Evolutionary conservation across 2,888 invertebrate genomes (phyloP), one percentile per base, ranked within the genome.

Genomic region (Drosophila kambysellisi): DNA sequence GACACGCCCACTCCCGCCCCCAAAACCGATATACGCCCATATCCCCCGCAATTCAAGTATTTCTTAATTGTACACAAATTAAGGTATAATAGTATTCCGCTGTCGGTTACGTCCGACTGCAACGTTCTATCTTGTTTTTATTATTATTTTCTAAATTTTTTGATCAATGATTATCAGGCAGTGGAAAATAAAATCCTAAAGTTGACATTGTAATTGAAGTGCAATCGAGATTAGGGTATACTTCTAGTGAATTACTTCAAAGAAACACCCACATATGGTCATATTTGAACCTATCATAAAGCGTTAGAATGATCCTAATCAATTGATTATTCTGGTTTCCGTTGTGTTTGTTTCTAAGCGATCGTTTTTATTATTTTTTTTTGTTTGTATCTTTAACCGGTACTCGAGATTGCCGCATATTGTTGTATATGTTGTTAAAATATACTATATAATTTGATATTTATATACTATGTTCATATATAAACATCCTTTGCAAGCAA

Each of bases 221-320:
- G 4, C 15, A 8, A 25, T 25, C 15, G 15, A 25, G 46, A 46
- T 46, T 25, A 4, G 8, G 20, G 15, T 20, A 25, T 15, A 25
- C 46, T 46, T 25, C 46, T n/a, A 41, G n/a, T 9, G n/a, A 9
- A 9, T 9, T 4, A n/a, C n/a, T n/a, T n/a, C 9, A 9, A 46
- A 46, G 20, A 25, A 15, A 15, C 76, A 70, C 70, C 76, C 76
- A 73, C 83, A 70, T 62, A 63, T 35, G 35, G 12, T 30, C 17
- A 33, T 46, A 46, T 25, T 20, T 41, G 30, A 3, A 15, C 20
- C 17, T 6, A 17, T 30, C 30, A 35, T 30, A 50, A 54, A 52
- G 6, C 17, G 3, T 12, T 30, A 33, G 6, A n/a, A 30, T 20
- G 7, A 64, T 50, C 33, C 64, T 77, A 74, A 73, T 76, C 53